Base-by-base conservation (phyloP, 2,797 vertebrate genomes). In the Gadopsis bispinosus region DNA sequence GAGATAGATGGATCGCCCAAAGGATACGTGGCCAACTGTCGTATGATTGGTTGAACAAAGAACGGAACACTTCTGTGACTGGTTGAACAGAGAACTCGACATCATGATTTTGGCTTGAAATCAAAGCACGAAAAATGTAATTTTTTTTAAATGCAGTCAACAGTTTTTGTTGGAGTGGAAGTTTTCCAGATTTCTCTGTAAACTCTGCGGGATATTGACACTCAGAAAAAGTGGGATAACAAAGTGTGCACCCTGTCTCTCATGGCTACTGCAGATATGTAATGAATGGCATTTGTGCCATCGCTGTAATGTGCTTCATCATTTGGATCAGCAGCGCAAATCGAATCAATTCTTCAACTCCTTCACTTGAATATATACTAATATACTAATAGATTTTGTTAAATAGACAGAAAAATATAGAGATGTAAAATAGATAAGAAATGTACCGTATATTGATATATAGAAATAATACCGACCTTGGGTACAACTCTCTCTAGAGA, bases 21-120 rank as follows among this genome's bases (percentile, higher is more conserved):
- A 81, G 65, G 74, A 83, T 85, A 83, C 73, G 74, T 80, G 83
- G 79, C 87, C 85, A 84, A 85, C 85, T 87, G 81, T 86, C 43
- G 68, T 65, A n/a, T 83, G 89, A 91, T 91, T 93, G 92, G 88
- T 85, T 83, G 80, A 89, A 85, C 85, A 87, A 82, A 87, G 83
- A 81, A 80, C 70, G 62, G 73, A 84, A 73, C 67, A 26, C 85
- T 77, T 85, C 75, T 82, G 85, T 85, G 79, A 88, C 83, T 85
- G 84, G 80, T 66, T 79, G 84, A 89, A 88, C 80, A 78, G 75
- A 87, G 75, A 80, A 65, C 51, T 73, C 39, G 5, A 75, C 31
- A 77, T 84, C 7, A 10, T 13, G 19, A 64, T 80, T 83, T 84
- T 90, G 87, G 84, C 87, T 77, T 22, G 2, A 56, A 87, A 83